Percentiles rank a stretch among this genome's conserved stretches.
These are phyloP conservation scores for Ochotona curzoniae DNA, from an alignment of 2,113 vertebrate genomes.

Conservation along the genomic window DNA sequence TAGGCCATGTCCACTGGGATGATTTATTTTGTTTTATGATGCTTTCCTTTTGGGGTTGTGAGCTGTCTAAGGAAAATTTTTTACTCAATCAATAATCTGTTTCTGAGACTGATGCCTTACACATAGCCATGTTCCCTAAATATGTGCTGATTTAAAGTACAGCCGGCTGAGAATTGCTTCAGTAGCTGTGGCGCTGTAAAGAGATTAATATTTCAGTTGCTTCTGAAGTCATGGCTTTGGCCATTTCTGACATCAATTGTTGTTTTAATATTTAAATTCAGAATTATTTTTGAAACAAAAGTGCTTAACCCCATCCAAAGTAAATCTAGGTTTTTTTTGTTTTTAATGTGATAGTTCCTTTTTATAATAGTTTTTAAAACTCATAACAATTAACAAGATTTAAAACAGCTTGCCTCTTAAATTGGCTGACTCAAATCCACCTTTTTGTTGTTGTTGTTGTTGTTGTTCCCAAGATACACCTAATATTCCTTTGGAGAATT, in stretches of 20 bases:
- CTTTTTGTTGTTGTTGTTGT: neutral
- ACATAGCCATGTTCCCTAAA: neutral
- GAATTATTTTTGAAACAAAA: neutral
- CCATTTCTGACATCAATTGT: neutral
- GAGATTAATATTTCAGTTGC: neutral
- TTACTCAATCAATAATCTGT: conserved; percentile 7
- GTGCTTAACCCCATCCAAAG: neutral
- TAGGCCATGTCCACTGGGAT: neutral
- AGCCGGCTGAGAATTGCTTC: neutral
- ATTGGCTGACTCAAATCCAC: neutral
- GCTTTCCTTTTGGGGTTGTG: neutral
- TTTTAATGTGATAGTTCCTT: neutral
- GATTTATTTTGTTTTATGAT: neutral
- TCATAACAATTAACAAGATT: neutral
- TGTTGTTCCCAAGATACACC: neutral
- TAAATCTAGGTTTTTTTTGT: neutral
- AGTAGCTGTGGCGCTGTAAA: neutral
- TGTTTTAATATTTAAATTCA: conserved; percentile 43
- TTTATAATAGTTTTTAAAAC: neutral
- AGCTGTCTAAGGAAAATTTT: neutral
- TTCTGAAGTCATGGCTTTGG: neutral
- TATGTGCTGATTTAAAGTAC: neutral
- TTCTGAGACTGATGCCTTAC: neutral
- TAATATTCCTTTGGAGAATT: neutral
- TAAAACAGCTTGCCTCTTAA: neutral